These are phyloP conservation scores for Drosophila mercatorum DNA, from an alignment of 2,888 invertebrate genomes.

Conservation along the genomic window DNA sequence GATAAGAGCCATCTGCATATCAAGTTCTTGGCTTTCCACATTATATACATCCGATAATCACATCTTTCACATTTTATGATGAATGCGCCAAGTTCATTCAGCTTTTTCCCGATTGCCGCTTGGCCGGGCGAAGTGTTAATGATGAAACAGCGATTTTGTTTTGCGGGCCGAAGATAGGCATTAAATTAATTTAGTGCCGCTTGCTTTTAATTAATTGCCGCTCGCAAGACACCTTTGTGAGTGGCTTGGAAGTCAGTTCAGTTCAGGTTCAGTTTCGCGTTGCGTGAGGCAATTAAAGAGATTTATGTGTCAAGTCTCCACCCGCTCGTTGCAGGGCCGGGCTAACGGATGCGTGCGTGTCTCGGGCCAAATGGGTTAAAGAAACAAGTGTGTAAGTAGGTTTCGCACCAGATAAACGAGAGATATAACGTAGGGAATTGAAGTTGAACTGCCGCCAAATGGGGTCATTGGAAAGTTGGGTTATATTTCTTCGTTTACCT, in stretches of 20 bases:
- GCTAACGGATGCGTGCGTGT: conserved; percentile 35
- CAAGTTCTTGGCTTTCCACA: background rate
- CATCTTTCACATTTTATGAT: background rate
- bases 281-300: conserved; percentile 64
- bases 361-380: conserved; percentile 55
- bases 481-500: conserved; percentile 24
- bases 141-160: conserved; percentile 44
- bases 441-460: conserved; percentile 41
- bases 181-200: conserved; percentile 48
- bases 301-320: conserved; percentile 56
- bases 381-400: conserved; percentile 45
- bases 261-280: conserved; percentile 17
- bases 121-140: conserved; percentile 34
- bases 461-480: conserved; percentile 71
- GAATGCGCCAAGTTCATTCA: conserved; percentile 5
- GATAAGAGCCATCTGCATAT: background rate
- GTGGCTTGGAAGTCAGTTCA: conserved; percentile 3
- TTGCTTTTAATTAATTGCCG: conserved; percentile 57
- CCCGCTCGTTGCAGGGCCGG: conserved; percentile 30
- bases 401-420: conserved; percentile 52
- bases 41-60: conserved; percentile 2
- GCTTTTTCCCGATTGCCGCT: background rate
- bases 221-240: conserved; percentile 33
- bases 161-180: conserved; percentile 47
- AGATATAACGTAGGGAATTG: conserved; percentile 23